A percentile compares a stretch with the other conserved stretches of the same genome.
Evolutionary conservation across 2,113 vertebrate species (phyloP).

Genomic region (Brachyistius frenatus): DNA sequence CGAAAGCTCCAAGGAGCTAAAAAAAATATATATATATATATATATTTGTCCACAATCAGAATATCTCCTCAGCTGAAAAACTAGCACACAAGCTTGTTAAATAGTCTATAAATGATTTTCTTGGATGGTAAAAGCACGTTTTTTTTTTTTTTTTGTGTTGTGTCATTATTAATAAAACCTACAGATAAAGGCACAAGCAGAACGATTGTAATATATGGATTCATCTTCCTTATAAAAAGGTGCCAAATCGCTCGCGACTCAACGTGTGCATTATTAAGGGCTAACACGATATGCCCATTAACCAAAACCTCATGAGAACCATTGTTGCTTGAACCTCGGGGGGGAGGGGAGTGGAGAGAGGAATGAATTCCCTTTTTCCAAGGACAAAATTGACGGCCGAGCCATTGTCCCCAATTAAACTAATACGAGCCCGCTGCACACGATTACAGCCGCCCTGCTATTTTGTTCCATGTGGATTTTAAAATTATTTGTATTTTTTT

Average conservation of each 20-base stretch:
- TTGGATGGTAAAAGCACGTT: too few species aligned
- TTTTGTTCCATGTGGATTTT: slow-evolving; percentile 44
- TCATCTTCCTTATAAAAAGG: neutral
- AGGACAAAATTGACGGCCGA: slow-evolving; percentile 40
- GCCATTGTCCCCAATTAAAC: slow-evolving; percentile 51
- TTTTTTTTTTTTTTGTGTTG: too few species aligned
- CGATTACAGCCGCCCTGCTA: slow-evolving; percentile 36
- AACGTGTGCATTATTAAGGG: slow-evolving; percentile 5
- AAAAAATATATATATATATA: too few species aligned
- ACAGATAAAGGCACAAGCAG: too few species aligned
- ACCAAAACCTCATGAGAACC: slow-evolving; percentile 31
- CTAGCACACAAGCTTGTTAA: too few species aligned
- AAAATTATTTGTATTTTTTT: neutral
- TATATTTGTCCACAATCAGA: too few species aligned
- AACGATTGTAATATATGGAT: neutral
- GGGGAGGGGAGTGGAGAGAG: too few species aligned
- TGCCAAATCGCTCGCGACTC: neutral
- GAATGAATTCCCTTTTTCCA: slow-evolving; percentile 54
- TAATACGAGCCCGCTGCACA: slow-evolving; percentile 31
- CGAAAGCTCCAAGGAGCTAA: too few species aligned
- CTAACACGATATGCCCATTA: slow-evolving; percentile 18
- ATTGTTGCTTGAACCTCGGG: slow-evolving; percentile 51
- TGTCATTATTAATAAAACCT: too few species aligned
- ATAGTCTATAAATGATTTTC: too few species aligned
- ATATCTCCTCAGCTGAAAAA: too few species aligned